A percentile compares a stretch with the other conserved stretches of the same genome.
Conservation (phyloP, 2,888 invertebrate genomes). For the Ophraella communa region DNA sequence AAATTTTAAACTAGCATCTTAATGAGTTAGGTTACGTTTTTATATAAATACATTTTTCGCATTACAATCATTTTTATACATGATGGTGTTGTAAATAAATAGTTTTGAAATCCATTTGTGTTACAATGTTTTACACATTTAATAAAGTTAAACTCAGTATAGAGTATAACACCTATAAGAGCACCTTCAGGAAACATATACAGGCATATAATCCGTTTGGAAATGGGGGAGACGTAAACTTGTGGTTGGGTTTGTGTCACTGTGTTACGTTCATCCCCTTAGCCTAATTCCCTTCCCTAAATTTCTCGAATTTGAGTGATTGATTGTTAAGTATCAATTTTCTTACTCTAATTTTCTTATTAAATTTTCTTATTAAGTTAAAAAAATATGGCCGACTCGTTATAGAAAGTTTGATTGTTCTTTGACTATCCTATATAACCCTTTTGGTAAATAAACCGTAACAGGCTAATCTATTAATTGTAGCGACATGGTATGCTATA, state of each 20-base stretch:
- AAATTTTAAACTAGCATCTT: too few species aligned
- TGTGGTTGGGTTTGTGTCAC: slow-evolving; percentile 23
- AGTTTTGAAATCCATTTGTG: too few species aligned
- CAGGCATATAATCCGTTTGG: slow-evolving; percentile 5
- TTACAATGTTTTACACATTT: too few species aligned
- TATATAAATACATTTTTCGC: too few species aligned
- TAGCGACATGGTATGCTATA: not conserved
- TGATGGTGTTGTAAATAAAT: too few species aligned
- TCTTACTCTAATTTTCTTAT: too few species aligned
- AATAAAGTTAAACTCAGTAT: too few species aligned
- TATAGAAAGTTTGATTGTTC: not conserved
- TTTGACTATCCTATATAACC: not conserved
- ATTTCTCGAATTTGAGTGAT: not conserved
- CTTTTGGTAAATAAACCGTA: not conserved
- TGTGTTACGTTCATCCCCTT: slow-evolving; percentile 22
- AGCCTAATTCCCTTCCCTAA: slow-evolving; percentile 5
- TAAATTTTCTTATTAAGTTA: too few species aligned
- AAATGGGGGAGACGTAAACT: slow-evolving; percentile 25
- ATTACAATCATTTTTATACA: too few species aligned
- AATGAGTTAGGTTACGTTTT: too few species aligned
- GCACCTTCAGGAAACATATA: slow-evolving; percentile 19
- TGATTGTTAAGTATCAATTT: too few species aligned
- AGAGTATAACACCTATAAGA: slow-evolving; percentile 9
- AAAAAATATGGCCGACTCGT: too few species aligned
- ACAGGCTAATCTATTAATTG: slow-evolving; percentile 4